A percentile compares a stretch with the other conserved stretches of the same genome.
phyloP scores from a whole-genome alignment of 2,797 vertebrate species.

The Myoxocephalus aenaeus region DNA sequence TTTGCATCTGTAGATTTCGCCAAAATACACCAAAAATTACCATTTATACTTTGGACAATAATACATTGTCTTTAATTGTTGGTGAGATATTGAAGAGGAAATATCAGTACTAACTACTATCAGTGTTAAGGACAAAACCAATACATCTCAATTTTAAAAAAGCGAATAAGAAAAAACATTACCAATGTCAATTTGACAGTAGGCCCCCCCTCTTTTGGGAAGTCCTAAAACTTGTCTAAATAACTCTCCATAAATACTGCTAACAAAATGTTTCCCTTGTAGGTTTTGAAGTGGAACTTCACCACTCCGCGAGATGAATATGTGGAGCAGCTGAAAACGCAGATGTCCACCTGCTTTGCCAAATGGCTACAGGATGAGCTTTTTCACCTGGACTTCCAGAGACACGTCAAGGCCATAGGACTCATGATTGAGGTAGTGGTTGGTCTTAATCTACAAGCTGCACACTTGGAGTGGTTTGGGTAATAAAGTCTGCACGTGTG shows the following conservation, averaged over 20 bases:
- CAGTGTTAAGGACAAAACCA: too few species aligned
- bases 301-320: constrained; percentile 96
- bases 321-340: constrained; percentile 95
- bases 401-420: constrained; percentile 94
- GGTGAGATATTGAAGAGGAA: too few species aligned
- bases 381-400: constrained; percentile 97
- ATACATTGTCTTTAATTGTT: too few species aligned
- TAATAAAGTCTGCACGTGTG: neutral
- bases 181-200: too few species aligned
- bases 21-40: too few species aligned
- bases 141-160: too few species aligned
- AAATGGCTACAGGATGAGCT: constrained; percentile 97
- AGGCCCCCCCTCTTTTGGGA: too few species aligned
- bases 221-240: too few species aligned
- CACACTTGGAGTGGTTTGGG: neutral
- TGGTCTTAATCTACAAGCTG: neutral
- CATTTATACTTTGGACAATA: too few species aligned
- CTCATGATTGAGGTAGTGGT: constrained; percentile 94
- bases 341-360: constrained; percentile 93
- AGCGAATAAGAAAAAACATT: too few species aligned
- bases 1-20: too few species aligned
- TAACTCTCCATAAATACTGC: neutral
- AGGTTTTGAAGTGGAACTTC: constrained; percentile 99
- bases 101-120: too few species aligned
- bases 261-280: neutral